Conservation (phyloP, 2,888 invertebrate genomes). For the Corbicula japonica region DNA sequence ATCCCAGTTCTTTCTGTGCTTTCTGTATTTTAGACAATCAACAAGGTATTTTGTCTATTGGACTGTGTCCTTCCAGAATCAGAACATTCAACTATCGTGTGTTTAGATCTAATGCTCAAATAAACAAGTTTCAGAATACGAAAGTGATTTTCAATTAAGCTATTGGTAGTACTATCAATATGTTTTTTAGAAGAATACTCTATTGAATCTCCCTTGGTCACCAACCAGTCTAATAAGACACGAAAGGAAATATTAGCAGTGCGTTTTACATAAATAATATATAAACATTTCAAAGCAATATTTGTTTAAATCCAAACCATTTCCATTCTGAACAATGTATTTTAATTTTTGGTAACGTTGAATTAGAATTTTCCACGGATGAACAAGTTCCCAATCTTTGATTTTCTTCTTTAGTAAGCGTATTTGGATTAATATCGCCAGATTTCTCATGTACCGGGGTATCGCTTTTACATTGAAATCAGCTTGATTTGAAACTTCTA, state of each 20-base stretch:
- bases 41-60: neutral
- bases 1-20: neutral
- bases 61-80: neutral
- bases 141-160: slow-evolving; percentile 23
- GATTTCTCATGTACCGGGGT: neutral
- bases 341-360: neutral
- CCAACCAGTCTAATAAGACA: slow-evolving; percentile 14
- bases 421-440: neutral
- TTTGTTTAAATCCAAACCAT: neutral
- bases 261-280: neutral
- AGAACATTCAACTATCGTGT: slow-evolving; percentile 33
- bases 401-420: neutral
- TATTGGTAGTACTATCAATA: neutral
- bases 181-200: neutral
- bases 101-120: slow-evolving; percentile 18
- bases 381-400: neutral
- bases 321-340: neutral
- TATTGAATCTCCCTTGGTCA: slow-evolving; percentile 10
- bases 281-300: neutral
- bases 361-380: neutral
- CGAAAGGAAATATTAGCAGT: neutral
- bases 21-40: slow-evolving; percentile 1
- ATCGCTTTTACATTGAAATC: no score
- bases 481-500: slow-evolving; percentile 2
- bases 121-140: slow-evolving; percentile 29